Evolutionary conservation across 2,113 vertebrate species (phyloP), one percentile per base, ranked within the genome.

Genomic region (Rhodinocichla rosea): DNA sequence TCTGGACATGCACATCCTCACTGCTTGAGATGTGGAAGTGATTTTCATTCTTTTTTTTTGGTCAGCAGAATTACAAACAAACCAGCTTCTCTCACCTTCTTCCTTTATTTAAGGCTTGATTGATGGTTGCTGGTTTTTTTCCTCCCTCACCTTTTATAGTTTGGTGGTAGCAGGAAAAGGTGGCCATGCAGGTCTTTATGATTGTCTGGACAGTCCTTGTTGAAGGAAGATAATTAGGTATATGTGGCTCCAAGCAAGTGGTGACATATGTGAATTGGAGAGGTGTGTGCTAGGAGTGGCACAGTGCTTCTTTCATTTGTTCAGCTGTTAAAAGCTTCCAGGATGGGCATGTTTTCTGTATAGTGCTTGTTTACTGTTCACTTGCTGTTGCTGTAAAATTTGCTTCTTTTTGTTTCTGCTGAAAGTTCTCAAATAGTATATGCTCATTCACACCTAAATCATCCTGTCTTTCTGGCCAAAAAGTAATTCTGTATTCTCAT

Each of bases 401-500:
- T 75, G 56, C 78, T 94, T 93, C 17, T 1, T 94, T 97, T 92
- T 89, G 62, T 96, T 97, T 92, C 83, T 90, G 75, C 40, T 91
- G 94, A 87, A 93, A 95, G 94, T 63, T 96, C 91, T 95, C 89
- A 89, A 92, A 92, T 84, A 91, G 93, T 71, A 40, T 78, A 44
- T 57, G 9, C 85, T 96, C 95, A 53, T 83, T 92, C 53, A 47
- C 52, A 83, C 71, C 63, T 89, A 64, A 91, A 49, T 89, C 68
- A 79, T 77, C 47, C 24, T 13, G 8, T 73, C 60, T 76, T 84
- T 59, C 71, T 11, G 9, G 30, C 70, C 62, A 91, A 57, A 87
- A 76, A 68, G 62, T 80, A 74, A 70, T 90, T 68, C 40, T 83
- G 7, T 57, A 50, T 91, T 80, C 68, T 85, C 17, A 45, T 37